These are phyloP conservation scores for Galerucella pusilla DNA, from an alignment of 2,888 invertebrate species.

Conservation along the genomic window DNA sequence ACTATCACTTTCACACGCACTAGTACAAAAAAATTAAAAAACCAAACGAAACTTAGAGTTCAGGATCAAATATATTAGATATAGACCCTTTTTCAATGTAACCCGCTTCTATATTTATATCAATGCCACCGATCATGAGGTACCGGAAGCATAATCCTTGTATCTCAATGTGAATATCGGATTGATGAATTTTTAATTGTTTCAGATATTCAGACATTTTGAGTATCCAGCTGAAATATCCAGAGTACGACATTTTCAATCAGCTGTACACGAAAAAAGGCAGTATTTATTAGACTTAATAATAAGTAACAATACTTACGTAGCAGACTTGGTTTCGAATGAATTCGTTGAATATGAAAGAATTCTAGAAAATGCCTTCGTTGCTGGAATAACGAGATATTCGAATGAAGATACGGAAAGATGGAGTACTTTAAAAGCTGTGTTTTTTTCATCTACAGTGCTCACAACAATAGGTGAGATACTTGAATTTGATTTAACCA, in stretches of 20 bases:
- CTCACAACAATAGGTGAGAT: slow-evolving; percentile 87
- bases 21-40: too few species aligned
- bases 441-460: slow-evolving; percentile 91
- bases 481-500: not conserved
- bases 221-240: slow-evolving; percentile 82
- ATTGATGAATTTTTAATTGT: slow-evolving; percentile 33
- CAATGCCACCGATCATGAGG: too few species aligned
- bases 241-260: slow-evolving; percentile 68
- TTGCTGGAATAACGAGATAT: slow-evolving; percentile 68
- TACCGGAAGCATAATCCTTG: too few species aligned
- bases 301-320: slow-evolving; percentile 68
- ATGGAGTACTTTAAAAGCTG: slow-evolving; percentile 86
- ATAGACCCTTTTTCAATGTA: too few species aligned
- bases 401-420: slow-evolving; percentile 66
- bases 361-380: slow-evolving; percentile 78
- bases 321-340: slow-evolving; percentile 69
- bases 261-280: slow-evolving; percentile 66
- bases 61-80: too few species aligned
- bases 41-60: too few species aligned
- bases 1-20: too few species aligned
- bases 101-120: too few species aligned
- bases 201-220: slow-evolving; percentile 80
- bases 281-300: slow-evolving; percentile 72
- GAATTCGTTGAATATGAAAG: slow-evolving; percentile 69
- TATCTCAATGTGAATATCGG: too few species aligned